A percentile compares a stretch with the other conserved stretches of the same genome.
These are phyloP conservation scores for Stigmatopora argus DNA, from an alignment of 2,113 vertebrate species.

Conservation along the genomic window DNA sequence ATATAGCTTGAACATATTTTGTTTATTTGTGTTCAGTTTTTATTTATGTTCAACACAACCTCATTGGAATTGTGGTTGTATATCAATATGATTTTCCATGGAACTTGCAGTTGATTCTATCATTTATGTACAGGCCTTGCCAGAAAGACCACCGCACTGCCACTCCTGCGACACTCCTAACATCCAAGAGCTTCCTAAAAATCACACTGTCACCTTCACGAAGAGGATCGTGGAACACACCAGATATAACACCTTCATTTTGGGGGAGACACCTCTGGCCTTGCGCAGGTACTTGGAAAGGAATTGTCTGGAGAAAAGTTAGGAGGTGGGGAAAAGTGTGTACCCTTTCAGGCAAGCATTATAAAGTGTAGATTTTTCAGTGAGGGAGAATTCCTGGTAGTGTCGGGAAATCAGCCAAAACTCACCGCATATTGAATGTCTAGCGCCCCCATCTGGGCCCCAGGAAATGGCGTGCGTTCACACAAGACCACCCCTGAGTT, in stretches of 20 bases:
- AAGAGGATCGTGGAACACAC: slow-evolving; percentile 60
- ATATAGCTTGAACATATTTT: too few species aligned
- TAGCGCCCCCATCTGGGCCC: slow-evolving; percentile 56
- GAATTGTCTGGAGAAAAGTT: not conserved
- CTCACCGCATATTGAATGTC: slow-evolving; percentile 44
- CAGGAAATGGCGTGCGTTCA: slow-evolving; percentile 29
- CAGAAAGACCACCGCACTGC: slow-evolving; percentile 22
- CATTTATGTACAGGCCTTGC: slow-evolving; percentile 41
- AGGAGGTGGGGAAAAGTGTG: not conserved
- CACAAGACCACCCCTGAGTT: slow-evolving; percentile 68
- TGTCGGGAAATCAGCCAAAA: slow-evolving; percentile 47
- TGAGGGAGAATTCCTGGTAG: slow-evolving; percentile 55
- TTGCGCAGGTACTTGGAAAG: slow-evolving; percentile 72
- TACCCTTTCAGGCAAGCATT: not conserved
- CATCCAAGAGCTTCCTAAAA: slow-evolving; percentile 27
- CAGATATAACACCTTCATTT: slow-evolving; percentile 69
- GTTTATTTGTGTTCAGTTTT: too few species aligned
- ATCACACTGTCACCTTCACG: slow-evolving; percentile 73
- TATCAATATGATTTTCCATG: not conserved
- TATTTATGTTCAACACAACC: too few species aligned
- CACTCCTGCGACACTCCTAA: not conserved
- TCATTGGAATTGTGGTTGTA: too few species aligned
- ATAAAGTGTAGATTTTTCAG: slow-evolving; percentile 6
- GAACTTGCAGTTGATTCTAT: not conserved
- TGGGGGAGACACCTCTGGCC: slow-evolving; percentile 79